phyloP scores from a whole-genome alignment of 37 sponge, comb jelly and placozoan species.

The Theonella swinhoei region DNA sequence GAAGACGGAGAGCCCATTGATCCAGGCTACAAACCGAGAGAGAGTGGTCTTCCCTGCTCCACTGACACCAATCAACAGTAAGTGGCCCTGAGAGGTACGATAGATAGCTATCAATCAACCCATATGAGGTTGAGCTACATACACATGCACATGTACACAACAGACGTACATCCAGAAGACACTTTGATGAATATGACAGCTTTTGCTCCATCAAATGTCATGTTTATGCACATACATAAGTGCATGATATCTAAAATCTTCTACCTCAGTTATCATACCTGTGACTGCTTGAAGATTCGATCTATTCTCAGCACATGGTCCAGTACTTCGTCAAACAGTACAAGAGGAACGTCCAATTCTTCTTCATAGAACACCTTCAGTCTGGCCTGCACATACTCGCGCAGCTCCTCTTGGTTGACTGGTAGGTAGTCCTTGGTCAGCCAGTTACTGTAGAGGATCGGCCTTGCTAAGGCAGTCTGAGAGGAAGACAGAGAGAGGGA shows the following conservation, averaged over 20 bases:
- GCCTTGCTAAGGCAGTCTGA: constrained; percentile 80
- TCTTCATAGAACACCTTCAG: constrained; percentile 98
- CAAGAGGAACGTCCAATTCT: constrained; percentile 95
- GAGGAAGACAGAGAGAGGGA: not conserved
- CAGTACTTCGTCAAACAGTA: constrained; percentile 95
- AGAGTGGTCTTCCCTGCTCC: constrained; percentile 98
- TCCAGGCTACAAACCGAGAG: constrained; percentile 98
- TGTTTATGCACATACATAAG: not conserved
- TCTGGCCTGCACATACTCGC: constrained; percentile 95
- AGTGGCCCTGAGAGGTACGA: constrained; percentile 71
- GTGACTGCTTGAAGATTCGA: constrained; percentile 95
- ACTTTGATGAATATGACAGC: not conserved
- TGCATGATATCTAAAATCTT: too few species aligned
- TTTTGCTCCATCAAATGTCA: not conserved
- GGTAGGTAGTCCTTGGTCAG: constrained; percentile 93
- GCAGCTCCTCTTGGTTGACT: constrained; percentile 88
- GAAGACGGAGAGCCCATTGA: constrained; percentile 93
- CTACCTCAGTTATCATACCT: constrained; percentile 25
- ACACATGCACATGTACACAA: not conserved
- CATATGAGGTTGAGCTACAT: too few species aligned
- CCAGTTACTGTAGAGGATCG: constrained; percentile 98
- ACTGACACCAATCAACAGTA: constrained; percentile 95
- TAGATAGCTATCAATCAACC: not conserved
- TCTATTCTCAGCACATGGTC: constrained; percentile 98
- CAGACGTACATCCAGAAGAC: not conserved